Evolutionary conservation across 2,888 invertebrate genomes (phyloP).

Genomic region (Xestia ashworthii): DNA sequence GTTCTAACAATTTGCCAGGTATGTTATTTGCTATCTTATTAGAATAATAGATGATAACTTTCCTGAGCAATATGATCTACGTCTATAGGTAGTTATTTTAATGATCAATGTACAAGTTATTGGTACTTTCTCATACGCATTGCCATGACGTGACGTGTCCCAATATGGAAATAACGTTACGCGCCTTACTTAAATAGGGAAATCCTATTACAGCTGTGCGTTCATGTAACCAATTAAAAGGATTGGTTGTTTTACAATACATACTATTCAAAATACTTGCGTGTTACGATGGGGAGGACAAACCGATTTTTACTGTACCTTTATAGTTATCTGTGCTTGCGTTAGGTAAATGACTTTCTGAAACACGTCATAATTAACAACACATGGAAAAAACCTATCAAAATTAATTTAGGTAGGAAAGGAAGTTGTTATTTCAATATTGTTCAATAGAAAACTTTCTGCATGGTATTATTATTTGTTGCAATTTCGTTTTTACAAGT

Average conservation of each 20-base stretch:
- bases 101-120: slow-evolving; percentile 15
- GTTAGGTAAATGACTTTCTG: too few species aligned
- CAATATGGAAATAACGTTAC: slow-evolving; percentile 14
- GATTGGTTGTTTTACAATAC: slow-evolving; percentile 1
- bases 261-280: background rate
- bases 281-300: background rate
- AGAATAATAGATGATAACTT: background rate
- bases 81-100: background rate
- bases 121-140: slow-evolving; percentile 16
- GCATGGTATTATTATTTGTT: background rate
- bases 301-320: background rate
- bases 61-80: background rate
- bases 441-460: background rate
- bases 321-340: slow-evolving; percentile 5
- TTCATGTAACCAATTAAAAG: background rate
- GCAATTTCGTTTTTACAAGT: background rate
- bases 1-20: background rate
- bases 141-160: slow-evolving; percentile 28
- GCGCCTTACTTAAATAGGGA: background rate
- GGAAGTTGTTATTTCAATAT: background rate
- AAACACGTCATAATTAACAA: background rate
- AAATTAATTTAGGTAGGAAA: background rate
- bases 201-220: slow-evolving; percentile 22
- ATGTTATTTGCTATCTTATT: background rate
- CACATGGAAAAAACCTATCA: background rate